Base-by-base conservation (phyloP, 2,113 vertebrate species). In the Vidua chalybeata region DNA sequence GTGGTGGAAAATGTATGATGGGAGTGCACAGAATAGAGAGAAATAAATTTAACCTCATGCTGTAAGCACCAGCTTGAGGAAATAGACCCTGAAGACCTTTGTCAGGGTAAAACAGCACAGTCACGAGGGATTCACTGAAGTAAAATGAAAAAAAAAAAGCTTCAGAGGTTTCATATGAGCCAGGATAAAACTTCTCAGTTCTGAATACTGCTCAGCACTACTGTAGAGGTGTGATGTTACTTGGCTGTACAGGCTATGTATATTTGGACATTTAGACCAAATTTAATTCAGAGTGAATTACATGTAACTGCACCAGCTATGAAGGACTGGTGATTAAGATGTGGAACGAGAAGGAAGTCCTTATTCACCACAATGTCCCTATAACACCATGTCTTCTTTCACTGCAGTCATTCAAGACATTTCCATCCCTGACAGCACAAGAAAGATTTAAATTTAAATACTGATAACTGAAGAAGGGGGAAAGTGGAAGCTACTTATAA, bases 221-320 rank as follows among this genome's bases (percentile, higher is more conserved):
- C 37, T 46, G 15, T 18, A 8, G 69, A n/a, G 35, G 15, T 39
- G 27, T 45, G 52, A 10, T 41, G 74, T 72, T 72, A 11, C 30
- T 48, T 89, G 23, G 45, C 62, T 78, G 37, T 72, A 11, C 23
- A 63, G 33, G 12, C 56, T 75, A 10, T 1, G 1, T 51, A 18
- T 5, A 3, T 72, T 76, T 55, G 69, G 31, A 31, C 31, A 14
- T 49, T 76, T 58, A 66, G 67, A 69, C 15, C 24, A 46, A 64
- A 46, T 23, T 61, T 21, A 90, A 72, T 49, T 91, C n/a, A 23
- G 48, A 59, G 24, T 3, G 22, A 77, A 22, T 76, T 41, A 15
- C 35, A 22, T 0, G 0, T 19, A 62, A 41, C 37, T 59, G 21
- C 22, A 21, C 49, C 2, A 2, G 28, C 62, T 80, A 2, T 20